Evolutionary conservation across 2,888 invertebrate genomes (phyloP), one percentile per base, ranked within the genome.

Genomic region (Pristionchus japonicus): DNA sequence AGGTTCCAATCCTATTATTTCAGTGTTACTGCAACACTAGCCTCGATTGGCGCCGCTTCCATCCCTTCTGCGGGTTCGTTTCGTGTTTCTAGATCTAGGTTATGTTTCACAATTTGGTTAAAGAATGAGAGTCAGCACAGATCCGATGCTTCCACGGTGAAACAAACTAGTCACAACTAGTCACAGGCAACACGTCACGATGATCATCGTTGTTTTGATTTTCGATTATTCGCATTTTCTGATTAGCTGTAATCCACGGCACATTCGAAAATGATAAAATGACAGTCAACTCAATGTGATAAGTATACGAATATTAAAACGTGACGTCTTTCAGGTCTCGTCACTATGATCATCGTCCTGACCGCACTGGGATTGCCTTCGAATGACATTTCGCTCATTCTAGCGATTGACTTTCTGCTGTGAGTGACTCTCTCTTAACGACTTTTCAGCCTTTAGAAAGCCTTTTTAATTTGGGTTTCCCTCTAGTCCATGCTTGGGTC

Each of bases 11-110:
- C 49, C 27, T 82, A 4, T 9, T 61, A 61, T 89, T 92, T 90
- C 95, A 98, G 98, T 95, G 97, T 97, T 93, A 98, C 98, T 11
- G 98, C 98, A 37, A 99, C 98, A 0, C 97, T 98, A 88, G 98
- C 98, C 0, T 98, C 98, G 93, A 98, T 99, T 94, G 98, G 99
- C 89, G 98, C 98, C 31, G 98, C 98, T 17, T 98, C 98, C 82
- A 97, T 99, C 43, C 94, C 94, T 3, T 92, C 92, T 0, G 94
- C 94, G 23, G 77, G 77, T 77, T 13, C 11, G n/a, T 13, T 37
- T 20, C 13, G 37, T 37, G 13, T 40, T 40, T 11, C 57, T 4
- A 57, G 6, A 57, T 23, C 7, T 57, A 7, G 57, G 17, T 40
- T 27, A 7, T 70, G 37, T 64, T 31, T 64, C 31, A 31, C 37